Percentiles rank a stretch among this genome's conserved stretches.
Evolutionary conservation across 2,113 vertebrate genomes (phyloP).

Genomic region (Mastomys coucha): DNA sequence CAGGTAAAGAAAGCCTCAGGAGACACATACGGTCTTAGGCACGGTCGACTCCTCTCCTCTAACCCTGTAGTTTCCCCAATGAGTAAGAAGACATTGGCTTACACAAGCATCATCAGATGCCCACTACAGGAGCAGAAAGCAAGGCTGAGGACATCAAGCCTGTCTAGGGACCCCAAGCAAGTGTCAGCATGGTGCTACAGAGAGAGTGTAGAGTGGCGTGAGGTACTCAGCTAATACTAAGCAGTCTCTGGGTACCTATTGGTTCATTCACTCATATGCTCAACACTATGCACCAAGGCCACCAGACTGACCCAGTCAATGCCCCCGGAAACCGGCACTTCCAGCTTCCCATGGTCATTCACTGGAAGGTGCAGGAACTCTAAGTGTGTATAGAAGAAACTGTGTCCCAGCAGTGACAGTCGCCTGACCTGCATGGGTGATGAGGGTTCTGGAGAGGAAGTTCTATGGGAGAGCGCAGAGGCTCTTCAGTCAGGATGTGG

Average conservation of each 20-base stretch:
- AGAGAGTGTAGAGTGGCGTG: not conserved
- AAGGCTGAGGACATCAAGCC: not conserved
- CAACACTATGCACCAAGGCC: not conserved
- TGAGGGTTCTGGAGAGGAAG: not conserved
- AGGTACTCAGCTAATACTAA: not conserved
- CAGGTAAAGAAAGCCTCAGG: not conserved
- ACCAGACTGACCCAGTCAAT: conserved; percentile 16
- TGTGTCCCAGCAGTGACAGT: not conserved
- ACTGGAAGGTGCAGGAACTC: not conserved
- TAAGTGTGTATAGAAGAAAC: not conserved
- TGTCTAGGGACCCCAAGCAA: not conserved
- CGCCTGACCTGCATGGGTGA: not conserved
- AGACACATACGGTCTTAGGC: not conserved
- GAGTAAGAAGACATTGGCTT: not conserved
- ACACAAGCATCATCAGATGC: not conserved
- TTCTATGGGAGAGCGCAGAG: not conserved
- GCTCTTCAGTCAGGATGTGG: not conserved
- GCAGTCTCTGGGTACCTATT: not conserved
- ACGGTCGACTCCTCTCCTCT: not conserved
- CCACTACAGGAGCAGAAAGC: not conserved
- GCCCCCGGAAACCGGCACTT: not conserved
- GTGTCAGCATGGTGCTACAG: not conserved
- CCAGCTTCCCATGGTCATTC: not conserved
- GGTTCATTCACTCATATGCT: not conserved
- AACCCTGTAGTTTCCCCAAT: not conserved